Conservation (phyloP, 2,113 vertebrate species). For the Telmatochromis brachygnathus region DNA sequence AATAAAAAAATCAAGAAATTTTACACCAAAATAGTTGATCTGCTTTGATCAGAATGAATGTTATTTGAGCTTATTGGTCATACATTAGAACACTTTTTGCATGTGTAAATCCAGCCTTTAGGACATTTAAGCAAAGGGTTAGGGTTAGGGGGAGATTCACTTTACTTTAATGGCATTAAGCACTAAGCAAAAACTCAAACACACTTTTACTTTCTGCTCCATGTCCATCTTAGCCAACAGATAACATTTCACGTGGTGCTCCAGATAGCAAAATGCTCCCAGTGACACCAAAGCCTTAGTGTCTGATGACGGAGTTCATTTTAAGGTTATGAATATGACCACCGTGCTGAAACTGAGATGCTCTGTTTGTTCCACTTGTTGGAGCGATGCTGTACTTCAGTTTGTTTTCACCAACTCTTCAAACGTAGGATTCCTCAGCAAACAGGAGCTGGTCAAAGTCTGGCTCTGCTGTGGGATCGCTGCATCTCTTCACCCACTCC, state of each 20-base stretch:
- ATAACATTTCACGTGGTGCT: background rate
- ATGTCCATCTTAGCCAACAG: background rate
- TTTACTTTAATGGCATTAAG: background rate
- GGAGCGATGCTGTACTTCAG: background rate
- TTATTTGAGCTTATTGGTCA: background rate
- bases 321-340: background rate
- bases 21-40: background rate
- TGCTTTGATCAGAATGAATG: background rate
- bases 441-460: slow-evolving; percentile 78
- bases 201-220: background rate
- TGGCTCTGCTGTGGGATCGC: slow-evolving; percentile 63
- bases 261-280: background rate
- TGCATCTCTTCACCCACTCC: slow-evolving; percentile 70
- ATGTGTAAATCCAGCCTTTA: background rate
- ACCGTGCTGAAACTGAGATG: background rate
- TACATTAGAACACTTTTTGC: background rate
- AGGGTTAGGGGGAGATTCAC: background rate
- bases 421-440: slow-evolving; percentile 73
- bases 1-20: background rate
- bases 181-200: background rate
- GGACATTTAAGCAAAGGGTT: background rate
- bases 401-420: background rate
- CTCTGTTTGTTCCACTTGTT: background rate
- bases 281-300: background rate
- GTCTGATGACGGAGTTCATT: background rate